Percentiles rank a stretch among this genome's conserved stretches.
These are phyloP conservation scores for Smithornis capensis DNA, from an alignment of 2,113 vertebrate species.

Conservation along the genomic window DNA sequence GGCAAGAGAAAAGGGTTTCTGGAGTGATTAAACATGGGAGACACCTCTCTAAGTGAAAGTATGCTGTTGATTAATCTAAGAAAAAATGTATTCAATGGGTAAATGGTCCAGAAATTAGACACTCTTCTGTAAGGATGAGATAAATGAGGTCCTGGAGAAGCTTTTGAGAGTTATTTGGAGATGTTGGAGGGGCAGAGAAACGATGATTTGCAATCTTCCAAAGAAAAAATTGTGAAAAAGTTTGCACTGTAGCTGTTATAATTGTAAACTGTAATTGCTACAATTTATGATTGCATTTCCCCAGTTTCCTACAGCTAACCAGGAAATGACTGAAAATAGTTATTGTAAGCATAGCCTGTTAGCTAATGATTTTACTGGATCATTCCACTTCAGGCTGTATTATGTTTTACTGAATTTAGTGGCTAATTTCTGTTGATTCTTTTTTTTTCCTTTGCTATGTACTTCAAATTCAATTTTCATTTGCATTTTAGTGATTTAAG, in stretches of 20 bases:
- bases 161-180: neutral
- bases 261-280: neutral
- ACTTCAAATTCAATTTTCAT: neutral
- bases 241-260: neutral
- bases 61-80: neutral
- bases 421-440: neutral
- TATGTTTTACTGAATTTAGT: neutral
- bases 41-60: fast-evolving
- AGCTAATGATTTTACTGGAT: neutral
- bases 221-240: neutral
- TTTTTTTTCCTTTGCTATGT: neutral
- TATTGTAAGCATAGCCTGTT: neutral
- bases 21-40: fast-evolving
- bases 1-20: neutral
- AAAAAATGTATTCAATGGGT: neutral
- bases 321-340: neutral
- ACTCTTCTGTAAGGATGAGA: neutral
- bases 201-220: neutral
- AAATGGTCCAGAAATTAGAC: neutral
- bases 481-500: neutral
- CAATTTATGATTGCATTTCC: neutral
- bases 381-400: neutral
- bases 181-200: fast-evolving
- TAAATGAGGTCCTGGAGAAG: neutral
- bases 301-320: neutral